Evolutionary conservation across 1,140 invertebrate genomes (phyloP), one percentile per base, ranked within the genome.

Genomic region (Drosophila pseudoananassae): DNA sequence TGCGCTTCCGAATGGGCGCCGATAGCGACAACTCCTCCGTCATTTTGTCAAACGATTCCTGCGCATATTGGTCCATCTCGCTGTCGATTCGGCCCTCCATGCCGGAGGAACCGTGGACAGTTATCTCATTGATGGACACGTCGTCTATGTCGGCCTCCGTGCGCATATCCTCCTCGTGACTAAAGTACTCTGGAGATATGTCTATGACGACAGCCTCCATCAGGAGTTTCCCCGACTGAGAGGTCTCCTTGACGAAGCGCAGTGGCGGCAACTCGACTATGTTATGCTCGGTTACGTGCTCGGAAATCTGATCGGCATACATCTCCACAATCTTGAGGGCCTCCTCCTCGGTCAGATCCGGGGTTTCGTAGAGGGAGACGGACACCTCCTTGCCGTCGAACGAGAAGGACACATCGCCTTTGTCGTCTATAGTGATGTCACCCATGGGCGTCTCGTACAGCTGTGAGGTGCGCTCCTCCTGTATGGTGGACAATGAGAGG

Each of bases 151-250:
- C 96, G 0, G 96, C 96, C 92, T 97, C 96, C 1, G 96, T 97
- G 57, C 96, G 93, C 59, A 96, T 92, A 91, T 97, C 96, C 84
- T 96, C 96, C 91, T 96, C 96, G 1, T 94, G 94, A 0, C 93
- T 92, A 78, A 96, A 97, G 75, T 96, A 96, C 77, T 97, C 96
- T 7, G 96, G 96, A 0, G 96, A 95, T n/a, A 98, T 96, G 77
- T 98, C 97, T 52, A 98, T 97, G 3, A 98, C 95, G 14, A 98
- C 96, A 1, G 97, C 97, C 93, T 98, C 97, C 96, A 98, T 97
- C 0, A 97, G 87, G 4, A 98, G 92, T 91, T 97, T 97, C 14
- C 97, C 96, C 2, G 96, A 96, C 23, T 95, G 96, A 0, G 97
- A 97, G 0, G 96, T 96, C 92, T 98, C 97, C 91, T 97, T 97